Evolutionary conservation across 2,797 vertebrate species (phyloP), one percentile per base, ranked within the genome.

Genomic region (Epinephelus awoara): DNA sequence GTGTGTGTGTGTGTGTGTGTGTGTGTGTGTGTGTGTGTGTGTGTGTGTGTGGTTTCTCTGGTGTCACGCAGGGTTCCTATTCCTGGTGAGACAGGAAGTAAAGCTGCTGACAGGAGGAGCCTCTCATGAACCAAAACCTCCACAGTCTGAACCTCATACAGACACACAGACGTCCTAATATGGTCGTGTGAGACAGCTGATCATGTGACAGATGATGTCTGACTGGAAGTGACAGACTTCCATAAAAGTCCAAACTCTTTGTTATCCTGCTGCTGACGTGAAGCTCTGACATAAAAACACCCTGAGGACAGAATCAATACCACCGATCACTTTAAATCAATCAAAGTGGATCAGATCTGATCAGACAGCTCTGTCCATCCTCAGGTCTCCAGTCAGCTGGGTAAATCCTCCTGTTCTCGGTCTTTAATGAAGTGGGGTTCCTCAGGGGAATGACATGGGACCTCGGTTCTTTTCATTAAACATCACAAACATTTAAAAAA

Each of bases 31-130:
- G 50, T 55, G 58, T 56, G 25, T 47, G 9, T 65, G 64, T 44
- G 23, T 61, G 64, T 46, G 49, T 76, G 58, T 69, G 66, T 34
- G 63, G 75, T 58, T 52, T 66, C 51, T 42, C 50, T 65, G 52
- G 27, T 73, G 67, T 17, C 40, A 75, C 38, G 21, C 63, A 18
- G n/a, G 34, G 25, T 52, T 69, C 66, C 75, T 84, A 72, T 85
- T 88, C 58, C 54, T 68, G 68, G 19, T 61, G 13, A 8, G 6
- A 80, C 82, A 80, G 77, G 85, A 89, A 83, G 75, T 70, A 1
- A 1, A 51, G 23, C 49, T 62, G 67, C 13, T 75, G 58, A 62
- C 62, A 23, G 38, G 17, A 42, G n/a, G 13, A 61, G 13, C 18
- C 18, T 73, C n/a, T 56, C 18, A 19, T 5, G 10, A 42, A 57